Evolutionary conservation across 2,113 vertebrate species (phyloP).

Genomic region (Solea senegalensis): DNA sequence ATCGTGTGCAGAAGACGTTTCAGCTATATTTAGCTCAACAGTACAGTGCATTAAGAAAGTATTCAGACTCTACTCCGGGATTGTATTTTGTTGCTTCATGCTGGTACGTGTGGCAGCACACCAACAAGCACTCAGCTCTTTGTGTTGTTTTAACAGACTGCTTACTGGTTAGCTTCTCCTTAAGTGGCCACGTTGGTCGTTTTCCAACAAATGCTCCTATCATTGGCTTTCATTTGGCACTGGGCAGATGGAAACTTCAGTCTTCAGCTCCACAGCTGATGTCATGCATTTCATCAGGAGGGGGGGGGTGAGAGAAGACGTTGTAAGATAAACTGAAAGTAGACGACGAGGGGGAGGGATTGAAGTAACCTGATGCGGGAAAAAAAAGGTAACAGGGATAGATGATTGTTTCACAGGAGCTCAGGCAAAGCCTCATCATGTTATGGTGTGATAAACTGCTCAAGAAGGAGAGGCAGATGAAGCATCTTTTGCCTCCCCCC

Average conservation of each 20-base stretch:
- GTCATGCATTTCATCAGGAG: background rate
- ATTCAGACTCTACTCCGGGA: background rate
- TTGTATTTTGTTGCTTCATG: background rate
- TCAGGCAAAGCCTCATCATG: conserved; percentile 1
- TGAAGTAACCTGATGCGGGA: background rate
- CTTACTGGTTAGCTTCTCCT: background rate
- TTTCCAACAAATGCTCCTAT: conserved; percentile 44
- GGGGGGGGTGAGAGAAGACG: background rate
- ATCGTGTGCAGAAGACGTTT: background rate
- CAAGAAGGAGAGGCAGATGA: conserved; percentile 6
- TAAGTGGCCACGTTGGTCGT: background rate
- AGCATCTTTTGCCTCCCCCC: conserved; percentile 1
- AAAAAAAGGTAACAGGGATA: conserved; percentile 7
- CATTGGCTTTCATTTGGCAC: conserved; percentile 29
- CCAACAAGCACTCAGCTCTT: background rate
- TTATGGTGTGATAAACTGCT: background rate
- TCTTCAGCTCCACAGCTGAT: conserved; percentile 6
- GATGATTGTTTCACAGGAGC: background rate
- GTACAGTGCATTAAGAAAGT: background rate
- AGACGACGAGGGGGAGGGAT: conserved; percentile 1
- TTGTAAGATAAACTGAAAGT: conserved; percentile 21
- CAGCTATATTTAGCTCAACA: background rate
- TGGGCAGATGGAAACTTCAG: conserved; percentile 41
- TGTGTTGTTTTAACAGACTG: background rate
- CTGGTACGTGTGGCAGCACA: background rate